These are phyloP conservation scores for Pogonognathellus flavescens DNA, from an alignment of 1,140 invertebrate species.

Conservation along the genomic window DNA sequence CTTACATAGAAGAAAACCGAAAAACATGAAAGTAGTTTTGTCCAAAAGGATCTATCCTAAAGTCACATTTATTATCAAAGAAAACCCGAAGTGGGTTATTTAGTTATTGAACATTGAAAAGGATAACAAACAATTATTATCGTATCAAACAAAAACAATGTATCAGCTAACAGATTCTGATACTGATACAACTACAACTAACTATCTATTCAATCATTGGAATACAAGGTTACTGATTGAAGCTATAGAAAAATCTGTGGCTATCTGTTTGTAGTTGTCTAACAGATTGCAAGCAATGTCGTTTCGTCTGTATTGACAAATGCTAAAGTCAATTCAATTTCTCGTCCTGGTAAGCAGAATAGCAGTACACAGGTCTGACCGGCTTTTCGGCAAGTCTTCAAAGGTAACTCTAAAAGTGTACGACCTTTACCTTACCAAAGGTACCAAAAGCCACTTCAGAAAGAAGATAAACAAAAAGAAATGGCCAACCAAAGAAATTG, in stretches of 20 bases:
- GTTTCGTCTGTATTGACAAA: not conserved
- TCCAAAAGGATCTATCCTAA: not conserved
- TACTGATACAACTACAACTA: no score
- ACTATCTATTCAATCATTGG: no score
- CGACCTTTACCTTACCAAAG: constrained; percentile 34
- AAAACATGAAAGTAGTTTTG: constrained; percentile 25
- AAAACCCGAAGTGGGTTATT: not conserved
- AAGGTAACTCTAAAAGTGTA: constrained; percentile 18
- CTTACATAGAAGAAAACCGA: not conserved
- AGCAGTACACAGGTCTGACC: not conserved
- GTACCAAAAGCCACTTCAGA: not conserved
- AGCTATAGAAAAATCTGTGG: not conserved
- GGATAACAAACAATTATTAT: constrained; percentile 26
- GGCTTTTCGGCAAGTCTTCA: constrained; percentile 28
- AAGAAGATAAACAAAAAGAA: not conserved
- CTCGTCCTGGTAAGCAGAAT: not conserved
- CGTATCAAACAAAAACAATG: constrained; percentile 2
- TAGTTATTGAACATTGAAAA: not conserved
- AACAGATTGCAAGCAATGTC: not conserved
- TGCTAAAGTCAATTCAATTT: constrained; percentile 35
- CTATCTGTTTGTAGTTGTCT: not conserved
- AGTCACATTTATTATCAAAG: not conserved
- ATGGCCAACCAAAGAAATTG: constrained; percentile 10
- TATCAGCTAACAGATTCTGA: no score
- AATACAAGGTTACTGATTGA: not conserved